Conservation (phyloP, 2,797 vertebrate genomes). For the Danio tinwini region DNA sequence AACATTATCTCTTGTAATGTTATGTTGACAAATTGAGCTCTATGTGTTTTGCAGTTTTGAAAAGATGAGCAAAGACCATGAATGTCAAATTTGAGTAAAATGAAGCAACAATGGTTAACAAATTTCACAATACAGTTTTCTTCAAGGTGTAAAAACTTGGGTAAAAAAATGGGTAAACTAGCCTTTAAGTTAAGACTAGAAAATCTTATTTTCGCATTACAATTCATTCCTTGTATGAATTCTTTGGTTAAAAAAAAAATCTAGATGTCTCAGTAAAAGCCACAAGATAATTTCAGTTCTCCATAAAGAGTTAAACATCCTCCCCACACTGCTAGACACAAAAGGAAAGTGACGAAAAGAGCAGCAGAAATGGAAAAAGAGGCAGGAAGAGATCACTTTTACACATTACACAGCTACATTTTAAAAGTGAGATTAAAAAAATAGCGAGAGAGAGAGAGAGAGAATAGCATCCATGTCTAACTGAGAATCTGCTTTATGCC, state of each 20-base stretch:
- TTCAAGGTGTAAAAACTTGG: neutral
- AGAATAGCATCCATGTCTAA: neutral
- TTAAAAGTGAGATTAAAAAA: neutral
- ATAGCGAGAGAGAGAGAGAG: neutral
- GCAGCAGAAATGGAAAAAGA: neutral
- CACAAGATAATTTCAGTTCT: neutral
- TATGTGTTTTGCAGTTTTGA: neutral
- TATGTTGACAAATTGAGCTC: neutral
- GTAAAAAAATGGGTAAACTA: neutral
- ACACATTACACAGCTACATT: neutral
- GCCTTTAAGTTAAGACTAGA: neutral
- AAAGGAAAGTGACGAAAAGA: slow-evolving; percentile 19
- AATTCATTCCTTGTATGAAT: neutral
- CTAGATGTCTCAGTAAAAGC: neutral
- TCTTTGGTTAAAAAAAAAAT: neutral
- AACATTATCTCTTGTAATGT: too few relatives aligned
- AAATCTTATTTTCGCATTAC: neutral
- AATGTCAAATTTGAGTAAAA: neutral
- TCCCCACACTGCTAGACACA: neutral
- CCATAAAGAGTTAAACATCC: neutral
- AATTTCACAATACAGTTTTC: neutral
- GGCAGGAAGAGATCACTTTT: neutral
- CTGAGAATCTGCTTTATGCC: neutral
- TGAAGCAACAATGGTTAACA: neutral
- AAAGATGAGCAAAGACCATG: neutral